Percentiles rank a stretch among this genome's conserved stretches.
phyloP scores from a whole-genome alignment of 2,113 vertebrate species.

The Serilophus lunatus region DNA sequence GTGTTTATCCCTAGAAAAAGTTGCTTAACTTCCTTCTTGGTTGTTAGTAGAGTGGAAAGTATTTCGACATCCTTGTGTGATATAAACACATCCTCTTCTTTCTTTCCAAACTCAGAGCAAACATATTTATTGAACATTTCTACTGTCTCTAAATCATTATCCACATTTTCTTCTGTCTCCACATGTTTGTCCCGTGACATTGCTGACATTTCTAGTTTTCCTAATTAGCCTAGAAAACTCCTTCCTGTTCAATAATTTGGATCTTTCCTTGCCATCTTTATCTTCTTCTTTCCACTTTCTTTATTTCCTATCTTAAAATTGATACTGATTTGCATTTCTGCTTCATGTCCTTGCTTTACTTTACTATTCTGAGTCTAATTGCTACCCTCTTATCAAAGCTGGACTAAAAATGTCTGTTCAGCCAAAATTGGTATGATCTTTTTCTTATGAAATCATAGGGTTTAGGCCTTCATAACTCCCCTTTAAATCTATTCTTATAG shows the following conservation, averaged over 20 bases:
- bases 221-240: conserved; percentile 9
- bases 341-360: not conserved
- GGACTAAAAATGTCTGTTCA: conserved; percentile 8
- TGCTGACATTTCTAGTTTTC: not conserved
- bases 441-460: not conserved
- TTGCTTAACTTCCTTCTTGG: conserved; percentile 66
- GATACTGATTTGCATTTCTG: conserved; percentile 23
- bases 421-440: not conserved
- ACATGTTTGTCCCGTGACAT: conserved; percentile 12
- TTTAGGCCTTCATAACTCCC: not conserved
- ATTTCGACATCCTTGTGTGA: conserved; percentile 51
- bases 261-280: not conserved
- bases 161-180: conserved; percentile 25
- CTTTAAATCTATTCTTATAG: not conserved
- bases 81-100: conserved; percentile 58
- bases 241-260: conserved; percentile 12
- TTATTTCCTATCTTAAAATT: conserved; percentile 3
- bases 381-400: not conserved
- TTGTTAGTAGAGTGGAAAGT: conserved; percentile 63
- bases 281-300: not conserved
- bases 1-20: conserved; percentile 65
- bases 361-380: conserved; percentile 10
- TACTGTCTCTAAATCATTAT: conserved; percentile 34
- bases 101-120: conserved; percentile 46
- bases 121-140: conserved; percentile 55